Conservation (phyloP, 2,888 invertebrate species). For the Coenonympha arcania region DNA sequence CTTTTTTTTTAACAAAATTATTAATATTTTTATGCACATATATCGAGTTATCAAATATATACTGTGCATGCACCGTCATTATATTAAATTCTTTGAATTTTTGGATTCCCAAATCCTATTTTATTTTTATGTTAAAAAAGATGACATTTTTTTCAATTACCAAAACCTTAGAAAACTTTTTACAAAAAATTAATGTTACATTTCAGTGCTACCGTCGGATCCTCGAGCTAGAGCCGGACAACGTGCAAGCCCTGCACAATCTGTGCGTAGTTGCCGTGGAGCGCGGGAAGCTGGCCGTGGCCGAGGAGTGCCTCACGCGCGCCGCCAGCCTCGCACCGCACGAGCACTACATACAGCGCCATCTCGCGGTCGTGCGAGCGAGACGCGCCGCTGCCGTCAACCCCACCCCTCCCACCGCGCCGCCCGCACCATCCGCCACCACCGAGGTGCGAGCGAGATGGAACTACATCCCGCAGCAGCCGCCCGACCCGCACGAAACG, state of each 20-base stretch:
- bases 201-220: slow-evolving; percentile 90
- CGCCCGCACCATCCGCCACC: slow-evolving; percentile 26
- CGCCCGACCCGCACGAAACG: slow-evolving; percentile 62
- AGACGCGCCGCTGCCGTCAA: slow-evolving; percentile 67
- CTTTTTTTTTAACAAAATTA: too few species aligned
- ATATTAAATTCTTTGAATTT: too few species aligned
- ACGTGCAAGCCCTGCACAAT: slow-evolving; percentile 96
- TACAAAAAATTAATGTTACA: background rate
- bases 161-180: background rate
- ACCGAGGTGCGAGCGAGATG: slow-evolving; percentile 63
- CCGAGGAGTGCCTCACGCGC: slow-evolving; percentile 86
- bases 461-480: slow-evolving; percentile 71
- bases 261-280: slow-evolving; percentile 97
- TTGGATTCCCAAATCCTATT: too few species aligned
- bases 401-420: slow-evolving; percentile 35
- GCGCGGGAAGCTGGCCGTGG: slow-evolving; percentile 86
- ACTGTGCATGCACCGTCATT: too few species aligned
- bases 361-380: slow-evolving; percentile 89
- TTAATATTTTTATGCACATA: too few species aligned
- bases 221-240: slow-evolving; percentile 87
- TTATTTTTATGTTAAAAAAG: too few species aligned
- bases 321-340: slow-evolving; percentile 88
- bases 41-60: too few species aligned
- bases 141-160: too few species aligned
- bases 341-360: slow-evolving; percentile 92